Percentiles rank a stretch among this genome's conserved stretches.
Evolutionary conservation across 2,797 vertebrate genomes (phyloP).

Genomic region (Sciurus carolinensis): DNA sequence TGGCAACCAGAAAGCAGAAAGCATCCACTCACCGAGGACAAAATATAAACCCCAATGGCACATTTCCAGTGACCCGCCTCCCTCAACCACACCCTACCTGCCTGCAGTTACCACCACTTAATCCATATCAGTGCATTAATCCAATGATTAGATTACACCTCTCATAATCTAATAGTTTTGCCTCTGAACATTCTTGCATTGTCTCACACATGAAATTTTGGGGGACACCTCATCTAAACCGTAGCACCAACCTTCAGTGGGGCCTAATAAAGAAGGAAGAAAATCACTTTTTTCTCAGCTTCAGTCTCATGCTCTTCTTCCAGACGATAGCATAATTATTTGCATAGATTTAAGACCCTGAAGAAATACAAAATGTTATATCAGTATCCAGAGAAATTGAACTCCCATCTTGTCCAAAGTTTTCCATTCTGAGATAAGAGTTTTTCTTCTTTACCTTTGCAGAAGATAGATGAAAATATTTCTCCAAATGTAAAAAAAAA

Average conservation of each 20-base stretch:
- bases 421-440: constrained; percentile 37
- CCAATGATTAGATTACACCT: too few species aligned
- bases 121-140: too few species aligned
- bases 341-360: not conserved
- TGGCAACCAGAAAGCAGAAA: too few species aligned
- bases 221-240: too few species aligned
- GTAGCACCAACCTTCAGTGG: not conserved
- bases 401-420: not conserved
- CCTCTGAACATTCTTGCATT: too few species aligned
- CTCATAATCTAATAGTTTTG: too few species aligned
- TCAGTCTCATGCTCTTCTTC: not conserved
- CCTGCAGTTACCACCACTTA: too few species aligned
- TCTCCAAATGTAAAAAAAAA: not conserved
- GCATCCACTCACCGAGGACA: too few species aligned
- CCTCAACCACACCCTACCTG: too few species aligned
- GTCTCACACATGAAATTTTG: too few species aligned
- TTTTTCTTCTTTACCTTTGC: constrained; percentile 70
- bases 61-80: too few species aligned
- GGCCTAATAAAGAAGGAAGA: not conserved
- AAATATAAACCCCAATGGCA: too few species aligned
- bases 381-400: not conserved
- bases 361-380: not conserved
- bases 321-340: not conserved
- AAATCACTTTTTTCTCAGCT: not conserved
- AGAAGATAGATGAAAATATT: constrained; percentile 73